phyloP scores from a whole-genome alignment of 1,140 invertebrate genomes.

The Rhysida immarginata region DNA sequence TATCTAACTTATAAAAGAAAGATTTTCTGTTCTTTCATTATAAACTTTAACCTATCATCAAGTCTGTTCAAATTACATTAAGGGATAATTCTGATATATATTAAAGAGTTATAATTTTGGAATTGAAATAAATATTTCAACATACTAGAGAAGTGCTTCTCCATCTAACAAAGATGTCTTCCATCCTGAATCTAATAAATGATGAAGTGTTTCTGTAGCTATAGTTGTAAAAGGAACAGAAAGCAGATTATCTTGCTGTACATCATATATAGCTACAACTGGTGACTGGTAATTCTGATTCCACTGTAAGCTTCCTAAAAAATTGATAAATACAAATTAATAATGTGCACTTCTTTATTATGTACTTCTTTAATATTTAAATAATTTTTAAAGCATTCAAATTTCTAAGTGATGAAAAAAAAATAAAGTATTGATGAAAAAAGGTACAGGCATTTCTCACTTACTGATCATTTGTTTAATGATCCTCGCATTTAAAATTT shows the following conservation, averaged over 20 bases:
- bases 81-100: not conserved
- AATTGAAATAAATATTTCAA: not conserved
- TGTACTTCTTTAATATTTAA: not conserved
- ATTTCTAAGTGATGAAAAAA: too few relatives aligned
- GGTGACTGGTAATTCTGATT: constrained; percentile 71
- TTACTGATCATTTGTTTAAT: too few relatives aligned
- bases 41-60: not conserved
- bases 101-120: not conserved
- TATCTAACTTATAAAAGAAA: too few relatives aligned
- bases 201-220: constrained; percentile 63
- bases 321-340: constrained; percentile 14
- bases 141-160: too few relatives aligned
- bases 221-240: constrained; percentile 80
- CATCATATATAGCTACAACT: constrained; percentile 73
- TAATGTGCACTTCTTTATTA: too few relatives aligned
- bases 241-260: constrained; percentile 57
- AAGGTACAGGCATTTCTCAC: too few relatives aligned
- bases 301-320: constrained; percentile 63
- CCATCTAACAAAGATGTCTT: not conserved
- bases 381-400: not conserved
- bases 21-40: not conserved
- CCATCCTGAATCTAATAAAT: constrained; percentile 33
- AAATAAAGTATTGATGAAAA: too few relatives aligned
- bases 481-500: too few relatives aligned
- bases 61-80: not conserved